Evolutionary conservation across 1,140 invertebrate genomes (phyloP).

Genomic region (Hestina assimilis): DNA sequence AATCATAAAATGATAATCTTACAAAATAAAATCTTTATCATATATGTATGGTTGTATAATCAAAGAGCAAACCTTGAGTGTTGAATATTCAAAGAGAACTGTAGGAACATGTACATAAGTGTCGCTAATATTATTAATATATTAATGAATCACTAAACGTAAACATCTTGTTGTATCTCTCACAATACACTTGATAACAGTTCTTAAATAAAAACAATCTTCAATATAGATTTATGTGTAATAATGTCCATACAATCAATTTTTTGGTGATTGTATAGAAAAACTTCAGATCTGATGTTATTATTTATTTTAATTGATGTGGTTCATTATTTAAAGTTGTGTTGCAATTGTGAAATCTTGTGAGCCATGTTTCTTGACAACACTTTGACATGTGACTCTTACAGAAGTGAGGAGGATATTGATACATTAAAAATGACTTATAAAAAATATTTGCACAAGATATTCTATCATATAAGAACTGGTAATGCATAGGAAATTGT

Average conservation of each 20-base stretch:
- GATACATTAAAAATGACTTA: constrained; percentile 32
- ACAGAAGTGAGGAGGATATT: constrained; percentile 8
- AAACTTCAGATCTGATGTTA: background rate
- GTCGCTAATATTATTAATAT: constrained; percentile 29
- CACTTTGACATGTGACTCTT: constrained; percentile 47
- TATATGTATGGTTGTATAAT: too few relatives aligned
- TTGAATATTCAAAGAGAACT: background rate
- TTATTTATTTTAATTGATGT: background rate
- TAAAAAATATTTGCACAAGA: constrained; percentile 32
- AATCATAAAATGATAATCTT: too few relatives aligned
- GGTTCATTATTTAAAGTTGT: background rate
- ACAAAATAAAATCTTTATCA: too few relatives aligned
- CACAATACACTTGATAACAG: constrained; percentile 56
- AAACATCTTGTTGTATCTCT: constrained; percentile 60
- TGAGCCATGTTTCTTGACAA: constrained; percentile 38
- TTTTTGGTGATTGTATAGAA: constrained; percentile 13
- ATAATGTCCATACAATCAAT: constrained; percentile 31
- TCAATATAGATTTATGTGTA: constrained; percentile 28
- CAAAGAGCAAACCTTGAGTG: background rate
- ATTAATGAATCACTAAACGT: constrained; percentile 49
- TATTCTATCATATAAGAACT: constrained; percentile 26
- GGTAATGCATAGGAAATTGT: constrained; percentile 68
- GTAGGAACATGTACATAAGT: constrained; percentile 15
- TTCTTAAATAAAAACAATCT: constrained; percentile 62
- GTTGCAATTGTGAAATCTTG: constrained; percentile 35